These are phyloP conservation scores for Poeciliopsis turrubarensis DNA, from an alignment of 2,113 vertebrate species.

Conservation along the genomic window DNA sequence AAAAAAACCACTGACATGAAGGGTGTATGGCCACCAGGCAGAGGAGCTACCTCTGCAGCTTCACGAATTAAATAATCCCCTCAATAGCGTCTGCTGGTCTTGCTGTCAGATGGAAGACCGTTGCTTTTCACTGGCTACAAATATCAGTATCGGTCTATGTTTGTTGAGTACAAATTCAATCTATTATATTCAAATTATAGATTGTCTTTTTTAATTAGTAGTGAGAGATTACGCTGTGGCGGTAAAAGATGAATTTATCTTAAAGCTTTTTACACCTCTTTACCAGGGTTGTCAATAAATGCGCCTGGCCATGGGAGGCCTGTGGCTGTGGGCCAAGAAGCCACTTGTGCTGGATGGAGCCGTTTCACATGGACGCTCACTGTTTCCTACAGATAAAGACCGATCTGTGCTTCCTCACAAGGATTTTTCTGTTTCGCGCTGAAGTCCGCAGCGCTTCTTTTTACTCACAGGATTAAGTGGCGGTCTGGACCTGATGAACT, in stretches of 20 bases:
- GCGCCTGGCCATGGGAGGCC: not conserved
- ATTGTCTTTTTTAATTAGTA: not conserved
- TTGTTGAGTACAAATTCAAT: too few species aligned
- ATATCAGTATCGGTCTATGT: too few species aligned
- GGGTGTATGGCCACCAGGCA: not conserved
- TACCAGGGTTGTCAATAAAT: not conserved
- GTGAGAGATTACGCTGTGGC: not conserved
- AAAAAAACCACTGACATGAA: not conserved
- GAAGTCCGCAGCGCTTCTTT: not conserved
- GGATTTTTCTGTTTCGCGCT: not conserved
- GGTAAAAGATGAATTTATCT: not conserved
- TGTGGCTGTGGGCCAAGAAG: not conserved
- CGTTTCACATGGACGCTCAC: not conserved
- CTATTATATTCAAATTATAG: too few species aligned
- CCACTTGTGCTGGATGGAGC: not conserved
- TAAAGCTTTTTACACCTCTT: not conserved
- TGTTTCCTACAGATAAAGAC: not conserved
- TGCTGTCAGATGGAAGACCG: too few species aligned
- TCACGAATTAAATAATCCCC: not conserved
- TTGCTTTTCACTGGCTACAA: too few species aligned
- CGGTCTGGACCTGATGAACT: constrained; percentile 97
- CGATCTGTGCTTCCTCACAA: not conserved
- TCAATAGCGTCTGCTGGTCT: too few species aligned
- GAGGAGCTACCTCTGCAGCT: not conserved
- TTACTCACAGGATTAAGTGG: constrained; percentile 94